A percentile compares a stretch with the other conserved stretches of the same genome.
phyloP scores from a whole-genome alignment of 1,140 invertebrate genomes.

The Microplitis mediator region DNA sequence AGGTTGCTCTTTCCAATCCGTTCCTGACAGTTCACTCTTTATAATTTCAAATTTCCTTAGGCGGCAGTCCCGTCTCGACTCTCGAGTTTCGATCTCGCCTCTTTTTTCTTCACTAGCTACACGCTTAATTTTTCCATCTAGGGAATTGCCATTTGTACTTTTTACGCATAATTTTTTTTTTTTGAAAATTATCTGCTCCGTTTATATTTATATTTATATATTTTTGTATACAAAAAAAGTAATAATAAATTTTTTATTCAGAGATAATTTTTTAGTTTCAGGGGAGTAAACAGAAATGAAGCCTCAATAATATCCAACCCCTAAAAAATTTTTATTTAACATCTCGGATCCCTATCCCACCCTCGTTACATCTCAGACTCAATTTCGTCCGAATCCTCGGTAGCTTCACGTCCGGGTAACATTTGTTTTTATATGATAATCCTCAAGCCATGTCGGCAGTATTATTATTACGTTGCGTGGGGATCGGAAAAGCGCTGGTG shows the following conservation, averaged over 20 bases:
- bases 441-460: slow-evolving; percentile 30
- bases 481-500: slow-evolving; percentile 28
- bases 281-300: slow-evolving; percentile 2
- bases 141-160: not conserved
- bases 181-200: not conserved
- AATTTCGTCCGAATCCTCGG: slow-evolving; percentile 23
- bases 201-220: not conserved
- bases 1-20: not conserved
- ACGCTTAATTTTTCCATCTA: not conserved
- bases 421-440: slow-evolving; percentile 40
- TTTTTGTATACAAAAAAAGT: not conserved
- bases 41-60: slow-evolving; percentile 46
- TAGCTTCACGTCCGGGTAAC: slow-evolving; percentile 26
- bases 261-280: not conserved
- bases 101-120: slow-evolving; percentile 24
- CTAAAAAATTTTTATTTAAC: slow-evolving; percentile 9
- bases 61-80: slow-evolving; percentile 19
- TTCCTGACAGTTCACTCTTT: slow-evolving; percentile 18
- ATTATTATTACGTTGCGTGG: slow-evolving; percentile 34
- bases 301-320: not conserved
- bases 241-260: not conserved
- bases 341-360: slow-evolving; percentile 5
- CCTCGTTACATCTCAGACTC: slow-evolving; percentile 23
- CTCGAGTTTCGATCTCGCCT: not conserved
- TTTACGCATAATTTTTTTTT: not conserved